These are phyloP conservation scores for Hyposoter dolosus DNA, from an alignment of 2,888 invertebrate genomes.

Conservation along the genomic window DNA sequence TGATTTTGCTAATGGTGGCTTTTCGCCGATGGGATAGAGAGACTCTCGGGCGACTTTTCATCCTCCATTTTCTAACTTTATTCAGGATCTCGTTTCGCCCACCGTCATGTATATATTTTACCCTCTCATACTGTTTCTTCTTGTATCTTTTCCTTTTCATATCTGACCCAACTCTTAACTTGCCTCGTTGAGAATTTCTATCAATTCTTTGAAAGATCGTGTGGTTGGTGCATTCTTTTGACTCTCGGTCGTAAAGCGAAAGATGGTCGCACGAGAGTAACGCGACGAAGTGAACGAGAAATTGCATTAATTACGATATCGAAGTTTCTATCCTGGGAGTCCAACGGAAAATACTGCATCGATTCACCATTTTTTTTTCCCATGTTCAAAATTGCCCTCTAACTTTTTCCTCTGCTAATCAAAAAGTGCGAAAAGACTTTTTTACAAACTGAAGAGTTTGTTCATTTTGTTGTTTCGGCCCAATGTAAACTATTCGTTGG, in stretches of 20 bases:
- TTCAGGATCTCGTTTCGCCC: conserved; percentile 37
- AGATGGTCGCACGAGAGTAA: not conserved
- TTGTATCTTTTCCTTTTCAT: not conserved
- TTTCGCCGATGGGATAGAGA: conserved; percentile 37
- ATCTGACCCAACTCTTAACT: conserved; percentile 7
- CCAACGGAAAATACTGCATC: too few species aligned
- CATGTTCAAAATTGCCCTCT: too few species aligned
- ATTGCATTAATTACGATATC: conserved; percentile 4
- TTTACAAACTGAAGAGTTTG: not conserved
- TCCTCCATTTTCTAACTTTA: conserved; percentile 28
- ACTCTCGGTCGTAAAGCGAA: too few species aligned
- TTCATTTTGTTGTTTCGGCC: not conserved
- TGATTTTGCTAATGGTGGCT: conserved; percentile 60
- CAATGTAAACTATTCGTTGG: not conserved
- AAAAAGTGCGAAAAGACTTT: too few species aligned
- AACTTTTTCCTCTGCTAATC: too few species aligned
- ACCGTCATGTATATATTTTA: conserved; percentile 31
- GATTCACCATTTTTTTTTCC: too few species aligned
- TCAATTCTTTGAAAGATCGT: conserved; percentile 41
- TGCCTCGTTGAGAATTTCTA: conserved; percentile 28
- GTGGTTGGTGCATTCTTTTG: conserved; percentile 13
- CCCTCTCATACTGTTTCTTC: conserved; percentile 40
- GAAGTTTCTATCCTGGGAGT: too few species aligned
- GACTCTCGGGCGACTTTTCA: conserved; percentile 30
- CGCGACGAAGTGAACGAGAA: conserved; percentile 2